Percentiles rank a stretch among this genome's conserved stretches.
phyloP scores from a whole-genome alignment of 2,113 vertebrate genomes.

The Catharus minimus region DNA sequence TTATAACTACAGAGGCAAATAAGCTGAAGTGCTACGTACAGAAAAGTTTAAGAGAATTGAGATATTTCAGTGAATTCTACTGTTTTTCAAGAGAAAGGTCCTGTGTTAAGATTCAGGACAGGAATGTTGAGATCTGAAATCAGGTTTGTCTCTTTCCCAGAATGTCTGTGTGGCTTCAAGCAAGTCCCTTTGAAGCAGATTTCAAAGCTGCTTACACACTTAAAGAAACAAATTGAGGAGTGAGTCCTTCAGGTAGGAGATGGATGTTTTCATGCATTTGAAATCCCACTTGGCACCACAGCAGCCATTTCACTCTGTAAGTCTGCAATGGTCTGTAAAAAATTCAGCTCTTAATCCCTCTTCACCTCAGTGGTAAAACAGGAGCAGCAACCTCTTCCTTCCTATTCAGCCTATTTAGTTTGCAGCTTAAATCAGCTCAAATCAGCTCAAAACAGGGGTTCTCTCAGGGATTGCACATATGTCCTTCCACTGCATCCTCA shows the following conservation, averaged over 20 bases:
- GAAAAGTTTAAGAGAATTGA: neutral
- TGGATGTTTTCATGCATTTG: neutral
- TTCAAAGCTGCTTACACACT: neutral
- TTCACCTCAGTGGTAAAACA: neutral
- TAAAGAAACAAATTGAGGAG: neutral
- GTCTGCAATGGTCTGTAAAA: neutral
- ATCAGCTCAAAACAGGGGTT: neutral
- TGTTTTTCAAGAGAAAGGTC: neutral
- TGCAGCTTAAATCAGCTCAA: neutral
- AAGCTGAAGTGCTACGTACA: neutral
- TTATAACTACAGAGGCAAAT: neutral
- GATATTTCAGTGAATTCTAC: neutral
- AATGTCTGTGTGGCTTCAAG: neutral
- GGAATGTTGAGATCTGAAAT: neutral
- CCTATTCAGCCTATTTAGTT: neutral
- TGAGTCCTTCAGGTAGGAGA: neutral
- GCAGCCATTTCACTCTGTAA: neutral
- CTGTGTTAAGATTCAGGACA: neutral
- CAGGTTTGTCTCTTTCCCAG: neutral
- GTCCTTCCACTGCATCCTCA: neutral
- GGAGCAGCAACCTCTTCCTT: neutral
- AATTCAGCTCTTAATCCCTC: neutral
- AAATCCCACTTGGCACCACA: neutral
- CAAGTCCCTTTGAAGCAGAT: neutral
- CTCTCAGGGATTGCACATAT: neutral